Evolutionary conservation across 2,888 invertebrate genomes (phyloP), one percentile per base, ranked within the genome.

Genomic region (Drosophila dives): DNA sequence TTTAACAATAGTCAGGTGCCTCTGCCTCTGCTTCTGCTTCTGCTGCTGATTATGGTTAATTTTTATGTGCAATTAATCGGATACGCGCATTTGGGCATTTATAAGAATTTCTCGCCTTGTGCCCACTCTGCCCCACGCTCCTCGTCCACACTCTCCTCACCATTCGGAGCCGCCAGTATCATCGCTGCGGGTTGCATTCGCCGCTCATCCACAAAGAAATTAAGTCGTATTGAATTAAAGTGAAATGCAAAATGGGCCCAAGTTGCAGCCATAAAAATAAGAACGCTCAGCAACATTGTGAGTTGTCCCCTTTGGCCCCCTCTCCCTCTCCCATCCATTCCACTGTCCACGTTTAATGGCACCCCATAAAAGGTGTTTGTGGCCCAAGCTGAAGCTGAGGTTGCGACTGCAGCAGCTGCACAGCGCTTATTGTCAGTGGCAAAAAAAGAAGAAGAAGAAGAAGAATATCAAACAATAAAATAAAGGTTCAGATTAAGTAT

Each of bases 61-160:
- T 86, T 87, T 87, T 87, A 87, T 87, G 86, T 80, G 83, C 88
- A 88, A 89, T 89, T 87, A 87, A 89, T 86, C 82, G 89, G 86
- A 80, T 72, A 77, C 89, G 80, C 78, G 81, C 89, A 85, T 82
- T 86, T 89, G 87, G 82, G 89, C 86, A 89, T 86, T 89, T 84
- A 83, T 83, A 84, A 86, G 76, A 84, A 79, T 81, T 86, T 86
- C 88, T 76, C 67, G 75, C 83, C 71, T 69, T 48, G 49, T 34
- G 20, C 40, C 49, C 32, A 48, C 36, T 20, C 36, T 32, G n/a
- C 53, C 2, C 15, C 45, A 1, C 23, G n/a, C 20, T 32, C 34
- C 26, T 29, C n/a, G 20, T 8, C 12, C 49, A 10, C 49, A 10
- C 12, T 36, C 53, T 15, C 17, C 20, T 0, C 11, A 10, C 23